Percentiles rank a stretch among this genome's conserved stretches.
Evolutionary conservation across 2,888 invertebrate species (phyloP).

Genomic region (Piscicola geometra): DNA sequence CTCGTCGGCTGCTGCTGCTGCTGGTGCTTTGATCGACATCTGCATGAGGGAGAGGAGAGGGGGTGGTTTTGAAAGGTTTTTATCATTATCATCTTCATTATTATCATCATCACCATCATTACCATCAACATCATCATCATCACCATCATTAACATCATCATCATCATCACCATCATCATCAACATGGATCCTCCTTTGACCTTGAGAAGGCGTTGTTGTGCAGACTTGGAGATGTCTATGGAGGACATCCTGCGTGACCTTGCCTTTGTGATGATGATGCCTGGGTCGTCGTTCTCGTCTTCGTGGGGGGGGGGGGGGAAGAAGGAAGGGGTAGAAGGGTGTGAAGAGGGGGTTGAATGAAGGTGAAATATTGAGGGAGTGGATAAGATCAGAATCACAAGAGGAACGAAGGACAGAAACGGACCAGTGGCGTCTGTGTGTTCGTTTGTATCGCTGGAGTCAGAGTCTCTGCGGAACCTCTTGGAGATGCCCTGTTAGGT

Average conservation of each 20-base stretch:
- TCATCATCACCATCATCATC: too few species aligned
- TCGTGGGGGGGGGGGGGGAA: background rate
- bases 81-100: too few species aligned
- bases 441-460: constrained; percentile 21
- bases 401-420: background rate
- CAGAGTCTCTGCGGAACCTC: constrained; percentile 17
- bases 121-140: too few species aligned
- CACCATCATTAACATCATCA: too few species aligned
- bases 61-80: background rate
- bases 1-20: background rate
- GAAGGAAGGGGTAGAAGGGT: background rate
- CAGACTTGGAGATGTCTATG: constrained; percentile 27
- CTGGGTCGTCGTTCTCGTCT: constrained; percentile 4
- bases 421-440: background rate
- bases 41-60: background rate
- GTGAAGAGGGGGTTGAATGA: background rate
- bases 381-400: background rate
- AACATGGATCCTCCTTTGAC: too few species aligned
- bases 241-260: constrained; percentile 31
- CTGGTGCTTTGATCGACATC: background rate
- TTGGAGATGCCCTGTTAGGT: too few species aligned
- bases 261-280: background rate
- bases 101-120: too few species aligned
- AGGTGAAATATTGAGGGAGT: background rate
- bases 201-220: constrained; percentile 30